Evolutionary conservation across 2,888 invertebrate genomes (phyloP), one percentile per base, ranked within the genome.

Genomic region (Oasisia sp.): DNA sequence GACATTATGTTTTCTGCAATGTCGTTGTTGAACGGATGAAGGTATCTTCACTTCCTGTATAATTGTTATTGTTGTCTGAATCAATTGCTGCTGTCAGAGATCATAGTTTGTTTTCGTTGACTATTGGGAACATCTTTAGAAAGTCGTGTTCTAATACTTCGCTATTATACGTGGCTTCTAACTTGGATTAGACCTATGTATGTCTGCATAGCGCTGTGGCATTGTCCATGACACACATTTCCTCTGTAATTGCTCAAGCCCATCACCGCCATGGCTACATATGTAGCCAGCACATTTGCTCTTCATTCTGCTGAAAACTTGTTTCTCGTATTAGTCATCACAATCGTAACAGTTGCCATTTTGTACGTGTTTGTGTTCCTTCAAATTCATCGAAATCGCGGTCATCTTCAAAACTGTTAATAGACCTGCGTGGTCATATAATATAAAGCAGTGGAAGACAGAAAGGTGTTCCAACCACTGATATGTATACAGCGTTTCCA

Each of bases 71-170:
- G 74, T 74, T 19, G 74, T 74, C 27, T 74, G 19, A 74, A 74
- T 74, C 74, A 74, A 19, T 27, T 74, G 74, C 74, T 74, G 74
- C 74, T 74, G 74, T 74, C 27, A 74, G 27, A 74, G 74, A 19
- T 74, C 74, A 74, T 74, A 74, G 74, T 27, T 74, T 74, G n/a
- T 74, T 74, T 74, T 74, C 74, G 74, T 74, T 74, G 74, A 74
- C 74, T 27, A 27, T 58, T 5, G 74, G 74, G 74, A 74, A 74
- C 74, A 3, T 74, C 74, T 14, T 74, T 74, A 74, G 74, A 74
- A 74, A 7, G 74, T 74, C 74, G 74, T 74, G 14, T 74, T 0
- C 27, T 27, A 7, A 74, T n/a, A n/a, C 74, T 27, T 74, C 27
- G 74, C 27, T 74, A 50, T 50, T 50, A 74, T 74, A 19, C 27